Conservation (phyloP, 2,797 vertebrate species). For the Oryzias sinensis region DNA sequence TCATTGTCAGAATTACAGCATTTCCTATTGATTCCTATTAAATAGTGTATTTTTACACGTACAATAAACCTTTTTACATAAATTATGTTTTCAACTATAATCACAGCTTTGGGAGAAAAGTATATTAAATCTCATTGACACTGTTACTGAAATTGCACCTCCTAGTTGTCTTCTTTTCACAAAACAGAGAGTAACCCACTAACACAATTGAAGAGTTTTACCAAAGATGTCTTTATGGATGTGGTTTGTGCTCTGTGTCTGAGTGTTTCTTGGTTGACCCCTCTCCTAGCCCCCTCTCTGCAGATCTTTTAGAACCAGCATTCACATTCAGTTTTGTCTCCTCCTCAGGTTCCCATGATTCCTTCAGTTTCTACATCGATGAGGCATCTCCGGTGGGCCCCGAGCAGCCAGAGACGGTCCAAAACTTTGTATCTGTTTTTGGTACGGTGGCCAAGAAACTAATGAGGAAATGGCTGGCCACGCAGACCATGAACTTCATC, state of each 20-base stretch:
- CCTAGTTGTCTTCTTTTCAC: too few relatives aligned
- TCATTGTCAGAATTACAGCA: too few relatives aligned
- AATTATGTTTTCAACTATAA: too few relatives aligned
- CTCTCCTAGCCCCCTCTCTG: slow-evolving; percentile 17
- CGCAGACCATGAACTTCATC: slow-evolving; percentile 97
- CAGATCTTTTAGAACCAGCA: slow-evolving; percentile 17
- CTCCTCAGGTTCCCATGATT: slow-evolving; percentile 93
- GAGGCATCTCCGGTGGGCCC: slow-evolving; percentile 96
- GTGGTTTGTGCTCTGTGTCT: not conserved
- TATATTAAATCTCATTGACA: too few relatives aligned
- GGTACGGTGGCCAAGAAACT: slow-evolving; percentile 97
- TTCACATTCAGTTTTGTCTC: slow-evolving; percentile 37
- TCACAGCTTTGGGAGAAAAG: too few relatives aligned
- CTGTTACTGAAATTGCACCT: too few relatives aligned
- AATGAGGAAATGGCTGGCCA: slow-evolving; percentile 98
- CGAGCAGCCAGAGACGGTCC: slow-evolving; percentile 95
- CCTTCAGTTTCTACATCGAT: slow-evolving; percentile 98
- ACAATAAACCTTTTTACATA: too few relatives aligned
- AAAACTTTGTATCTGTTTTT: slow-evolving; percentile 98
- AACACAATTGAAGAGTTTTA: too few relatives aligned
- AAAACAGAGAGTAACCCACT: too few relatives aligned
- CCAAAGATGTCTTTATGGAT: too few relatives aligned
- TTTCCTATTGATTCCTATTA: too few relatives aligned
- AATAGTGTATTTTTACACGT: too few relatives aligned
- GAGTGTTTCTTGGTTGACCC: slow-evolving; percentile 29